Evolutionary conservation across 2,113 vertebrate species (phyloP).

Genomic region (Leiothrix lutea): DNA sequence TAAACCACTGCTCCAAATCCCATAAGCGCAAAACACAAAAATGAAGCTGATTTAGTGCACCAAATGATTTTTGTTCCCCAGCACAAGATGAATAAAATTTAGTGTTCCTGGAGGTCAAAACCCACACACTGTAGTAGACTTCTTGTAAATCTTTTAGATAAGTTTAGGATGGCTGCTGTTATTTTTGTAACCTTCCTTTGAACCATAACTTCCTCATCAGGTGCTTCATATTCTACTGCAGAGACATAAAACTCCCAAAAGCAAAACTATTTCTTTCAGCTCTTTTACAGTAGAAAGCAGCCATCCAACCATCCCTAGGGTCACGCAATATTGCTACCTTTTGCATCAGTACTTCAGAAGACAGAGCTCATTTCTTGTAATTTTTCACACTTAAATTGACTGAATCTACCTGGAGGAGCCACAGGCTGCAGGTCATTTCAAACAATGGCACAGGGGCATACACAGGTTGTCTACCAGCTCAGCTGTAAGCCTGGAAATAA

Average conservation of each 20-base stretch:
- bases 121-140: constrained; percentile 65
- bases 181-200: constrained; percentile 81
- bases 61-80: constrained; percentile 42
- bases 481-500: neutral
- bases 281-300: constrained; percentile 61
- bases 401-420: constrained; percentile 5
- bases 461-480: neutral
- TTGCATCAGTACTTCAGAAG: constrained; percentile 20
- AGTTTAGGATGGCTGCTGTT: constrained; percentile 73
- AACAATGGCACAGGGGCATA: neutral
- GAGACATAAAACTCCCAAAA: constrained; percentile 63
- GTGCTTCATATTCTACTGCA: constrained; percentile 72
- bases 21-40: constrained; percentile 53
- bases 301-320: neutral
- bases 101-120: constrained; percentile 68
- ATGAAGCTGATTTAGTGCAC: constrained; percentile 73
- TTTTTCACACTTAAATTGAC: constrained; percentile 10
- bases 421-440: constrained; percentile 21
- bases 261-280: constrained; percentile 53
- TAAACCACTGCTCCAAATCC: constrained; percentile 57
- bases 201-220: constrained; percentile 80
- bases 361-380: constrained; percentile 34
- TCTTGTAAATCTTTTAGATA: constrained; percentile 80
- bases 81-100: constrained; percentile 69
- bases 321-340: constrained; percentile 17